A percentile compares a stretch with the other conserved stretches of the same genome.
Evolutionary conservation across 2,888 invertebrate genomes (phyloP).

Genomic region (Zhuqinia jingwanae): DNA sequence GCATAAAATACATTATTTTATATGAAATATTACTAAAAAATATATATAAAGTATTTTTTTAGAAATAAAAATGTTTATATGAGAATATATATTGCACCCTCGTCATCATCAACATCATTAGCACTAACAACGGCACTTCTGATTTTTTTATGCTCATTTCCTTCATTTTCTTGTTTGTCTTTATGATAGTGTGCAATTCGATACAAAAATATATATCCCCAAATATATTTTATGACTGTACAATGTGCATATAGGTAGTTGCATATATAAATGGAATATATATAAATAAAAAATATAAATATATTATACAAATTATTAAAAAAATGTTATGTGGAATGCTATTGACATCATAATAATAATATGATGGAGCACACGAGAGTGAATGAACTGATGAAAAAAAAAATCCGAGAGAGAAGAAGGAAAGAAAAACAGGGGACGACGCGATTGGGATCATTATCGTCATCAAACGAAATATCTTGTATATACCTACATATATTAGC

Average conservation of each 20-base stretch:
- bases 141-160: conserved; percentile 42
- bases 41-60: neutral
- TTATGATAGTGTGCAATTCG: neutral
- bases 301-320: conserved; percentile 20
- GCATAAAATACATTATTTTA: conserved; percentile 3
- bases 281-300: neutral
- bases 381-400: conserved; percentile 55
- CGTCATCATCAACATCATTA: neutral
- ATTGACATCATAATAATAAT: conserved; percentile 42
- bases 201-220: neutral
- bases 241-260: neutral
- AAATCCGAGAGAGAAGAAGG: neutral
- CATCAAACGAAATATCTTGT: neutral
- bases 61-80: too few relatives aligned
- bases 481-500: neutral
- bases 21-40: neutral
- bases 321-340: too few relatives aligned
- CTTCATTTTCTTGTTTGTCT: conserved; percentile 19
- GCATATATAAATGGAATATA: neutral
- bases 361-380: conserved; percentile 12
- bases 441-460: neutral
- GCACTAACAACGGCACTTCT: conserved; percentile 11
- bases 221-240: neutral
- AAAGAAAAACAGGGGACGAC: conserved; percentile 26
- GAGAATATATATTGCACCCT: conserved; percentile 54